phyloP scores from a whole-genome alignment of 2,888 invertebrate genomes.

The Tortricodes alternella region DNA sequence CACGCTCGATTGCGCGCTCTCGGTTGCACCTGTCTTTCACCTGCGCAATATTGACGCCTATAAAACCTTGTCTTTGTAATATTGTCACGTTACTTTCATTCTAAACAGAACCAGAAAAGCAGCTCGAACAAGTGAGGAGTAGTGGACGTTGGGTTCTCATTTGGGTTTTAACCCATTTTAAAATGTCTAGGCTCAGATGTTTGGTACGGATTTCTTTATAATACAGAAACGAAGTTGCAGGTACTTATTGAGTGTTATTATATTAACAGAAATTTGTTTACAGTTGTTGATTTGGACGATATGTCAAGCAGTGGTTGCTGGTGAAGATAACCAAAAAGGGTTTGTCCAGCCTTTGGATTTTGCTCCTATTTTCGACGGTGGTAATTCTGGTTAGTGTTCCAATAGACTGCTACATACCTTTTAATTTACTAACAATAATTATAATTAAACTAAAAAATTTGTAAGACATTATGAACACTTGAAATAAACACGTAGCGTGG shows the following conservation, averaged over 20 bases:
- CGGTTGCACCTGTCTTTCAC: constrained; percentile 80
- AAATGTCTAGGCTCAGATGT: constrained; percentile 66
- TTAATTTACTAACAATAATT: constrained; percentile 1
- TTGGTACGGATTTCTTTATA: constrained; percentile 58
- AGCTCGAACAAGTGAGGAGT: constrained; percentile 58
- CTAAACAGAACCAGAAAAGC: constrained; percentile 72
- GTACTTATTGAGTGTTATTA: constrained; percentile 3
- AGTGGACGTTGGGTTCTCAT: constrained; percentile 46
- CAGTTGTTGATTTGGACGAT: constrained; percentile 73
- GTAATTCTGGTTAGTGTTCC: constrained; percentile 57
- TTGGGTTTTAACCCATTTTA: constrained; percentile 72
- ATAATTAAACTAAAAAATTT: too few species aligned
- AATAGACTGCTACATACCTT: constrained; percentile 10
- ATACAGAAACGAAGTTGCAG: constrained; percentile 1
- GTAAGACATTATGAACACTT: too few species aligned
- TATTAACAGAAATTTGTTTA: constrained; percentile 39
- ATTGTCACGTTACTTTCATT: constrained; percentile 80
- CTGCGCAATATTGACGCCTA: constrained; percentile 81
- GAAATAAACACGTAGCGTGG: too few species aligned
- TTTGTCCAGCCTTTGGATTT: constrained; percentile 82
- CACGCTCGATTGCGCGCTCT: constrained; percentile 75
- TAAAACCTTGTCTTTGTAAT: constrained; percentile 80
- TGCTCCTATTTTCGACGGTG: constrained; percentile 75
- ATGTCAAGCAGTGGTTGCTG: constrained; percentile 63
- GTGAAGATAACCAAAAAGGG: constrained; percentile 62